These are phyloP conservation scores for Typhlichthys subterraneus DNA, from an alignment of 2,797 vertebrate genomes.

Conservation along the genomic window DNA sequence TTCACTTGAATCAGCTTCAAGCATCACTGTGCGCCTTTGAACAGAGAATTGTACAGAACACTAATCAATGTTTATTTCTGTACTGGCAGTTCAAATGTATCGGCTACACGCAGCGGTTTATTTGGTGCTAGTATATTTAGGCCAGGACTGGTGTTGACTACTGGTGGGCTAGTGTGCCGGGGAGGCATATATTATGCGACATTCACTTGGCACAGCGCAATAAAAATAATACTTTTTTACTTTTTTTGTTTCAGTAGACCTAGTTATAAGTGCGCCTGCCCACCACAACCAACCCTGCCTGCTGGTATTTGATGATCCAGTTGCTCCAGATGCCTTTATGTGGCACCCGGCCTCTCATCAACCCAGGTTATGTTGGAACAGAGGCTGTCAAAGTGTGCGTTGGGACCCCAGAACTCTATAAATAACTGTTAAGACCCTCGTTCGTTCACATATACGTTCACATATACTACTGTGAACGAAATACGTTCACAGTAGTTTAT, in stretches of 20 bases:
- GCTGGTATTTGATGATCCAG: constrained; percentile 28
- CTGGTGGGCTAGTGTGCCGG: constrained; percentile 33
- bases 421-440: too few species aligned
- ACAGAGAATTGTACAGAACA: too few species aligned
- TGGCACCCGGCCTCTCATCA: too few species aligned
- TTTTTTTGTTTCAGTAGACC: constrained; percentile 52
- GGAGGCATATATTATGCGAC: constrained; percentile 35
- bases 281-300: constrained; percentile 19
- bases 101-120: background rate
- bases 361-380: too few species aligned
- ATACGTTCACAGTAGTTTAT: too few species aligned
- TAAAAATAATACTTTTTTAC: constrained; percentile 38
- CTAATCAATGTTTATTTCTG: too few species aligned
- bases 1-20: background rate
- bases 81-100: constrained; percentile 4
- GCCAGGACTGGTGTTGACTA: constrained; percentile 43
- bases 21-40: too few species aligned
- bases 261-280: constrained; percentile 39
- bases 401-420: too few species aligned
- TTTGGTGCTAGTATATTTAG: constrained; percentile 46
- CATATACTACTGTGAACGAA: too few species aligned
- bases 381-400: too few species aligned
- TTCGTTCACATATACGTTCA: too few species aligned
- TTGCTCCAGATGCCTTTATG: constrained; percentile 7
- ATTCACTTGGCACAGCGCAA: constrained; percentile 26